A percentile compares a stretch with the other conserved stretches of the same genome.
Evolutionary conservation across 2,797 vertebrate genomes (phyloP).

Genomic region (Brachymystax lenok): DNA sequence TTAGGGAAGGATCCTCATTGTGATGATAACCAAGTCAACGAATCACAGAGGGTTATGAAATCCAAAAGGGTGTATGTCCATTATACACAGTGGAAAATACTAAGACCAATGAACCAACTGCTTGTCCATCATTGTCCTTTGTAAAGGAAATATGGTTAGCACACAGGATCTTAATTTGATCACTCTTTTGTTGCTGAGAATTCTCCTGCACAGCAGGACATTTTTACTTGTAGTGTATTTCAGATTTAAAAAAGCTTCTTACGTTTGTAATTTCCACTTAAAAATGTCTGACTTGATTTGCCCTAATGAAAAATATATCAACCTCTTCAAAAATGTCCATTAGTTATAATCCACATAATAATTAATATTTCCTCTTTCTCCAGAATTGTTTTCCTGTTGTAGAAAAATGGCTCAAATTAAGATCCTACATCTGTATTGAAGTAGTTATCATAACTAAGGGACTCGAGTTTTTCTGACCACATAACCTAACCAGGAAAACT

Average conservation of each 20-base stretch:
- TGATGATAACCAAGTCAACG: slow-evolving; percentile 7
- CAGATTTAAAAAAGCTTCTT: too few relatives aligned
- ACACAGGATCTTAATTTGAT: neutral
- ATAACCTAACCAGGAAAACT: neutral
- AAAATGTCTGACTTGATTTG: too few relatives aligned
- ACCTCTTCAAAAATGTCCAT: too few relatives aligned
- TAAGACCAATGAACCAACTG: neutral
- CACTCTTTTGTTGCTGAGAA: too few relatives aligned
- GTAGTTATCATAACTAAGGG: neutral
- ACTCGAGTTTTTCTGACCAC: neutral
- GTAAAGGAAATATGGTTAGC: neutral
- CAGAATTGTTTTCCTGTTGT: too few relatives aligned
- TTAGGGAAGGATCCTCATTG: neutral
- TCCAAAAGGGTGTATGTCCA: slow-evolving; percentile 19
- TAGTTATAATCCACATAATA: too few relatives aligned
- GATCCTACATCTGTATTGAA: neutral
- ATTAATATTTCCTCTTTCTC: too few relatives aligned
- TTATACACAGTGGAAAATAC: slow-evolving; percentile 12
- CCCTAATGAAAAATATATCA: too few relatives aligned
- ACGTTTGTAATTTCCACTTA: too few relatives aligned
- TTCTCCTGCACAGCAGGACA: too few relatives aligned
- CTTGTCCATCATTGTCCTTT: neutral
- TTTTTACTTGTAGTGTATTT: too few relatives aligned
- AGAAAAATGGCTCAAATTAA: too few relatives aligned
- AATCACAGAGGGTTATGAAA: slow-evolving; percentile 1